A percentile compares a stretch with the other conserved stretches of the same genome.
phyloP scores from a whole-genome alignment of 2,797 vertebrate genomes.

The Bradypodion ventrale region DNA sequence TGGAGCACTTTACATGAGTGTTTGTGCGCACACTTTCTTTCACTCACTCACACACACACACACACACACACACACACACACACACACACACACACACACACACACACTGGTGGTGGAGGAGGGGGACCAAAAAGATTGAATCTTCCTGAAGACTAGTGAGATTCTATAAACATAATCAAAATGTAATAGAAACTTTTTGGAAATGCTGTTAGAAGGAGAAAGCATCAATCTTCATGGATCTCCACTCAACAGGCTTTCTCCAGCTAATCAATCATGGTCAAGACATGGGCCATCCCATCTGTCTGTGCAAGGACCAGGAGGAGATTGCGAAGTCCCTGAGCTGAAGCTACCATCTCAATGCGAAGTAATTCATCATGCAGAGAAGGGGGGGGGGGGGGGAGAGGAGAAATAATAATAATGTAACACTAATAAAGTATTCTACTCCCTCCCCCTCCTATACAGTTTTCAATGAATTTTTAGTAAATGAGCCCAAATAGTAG shows the following conservation, averaged over 20 bases:
- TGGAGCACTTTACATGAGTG: conserved; percentile 44
- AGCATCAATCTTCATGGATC: conserved; percentile 88
- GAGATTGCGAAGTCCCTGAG: conserved; percentile 78
- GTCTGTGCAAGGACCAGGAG: conserved; percentile 79
- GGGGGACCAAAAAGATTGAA: conserved; percentile 74
- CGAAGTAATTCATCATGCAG: conserved; percentile 82
- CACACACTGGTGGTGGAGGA: conserved; percentile 32
- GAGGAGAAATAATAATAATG: conserved; percentile 74
- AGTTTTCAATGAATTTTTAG: conserved; percentile 77
- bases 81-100: no score
- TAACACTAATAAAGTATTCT: conserved; percentile 80
- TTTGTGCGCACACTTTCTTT: conserved; percentile 17
- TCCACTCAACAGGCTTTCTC: conserved; percentile 85
- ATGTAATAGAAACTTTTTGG: conserved; percentile 88
- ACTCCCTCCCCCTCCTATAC: conserved; percentile 55
- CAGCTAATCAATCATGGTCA: conserved; percentile 87
- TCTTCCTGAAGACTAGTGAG: conserved; percentile 79
- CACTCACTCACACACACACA: conserved; percentile 34
- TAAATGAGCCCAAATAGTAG: conserved; percentile 71
- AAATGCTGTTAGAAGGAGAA: conserved; percentile 86
- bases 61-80: no score
- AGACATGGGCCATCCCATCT: conserved; percentile 82
- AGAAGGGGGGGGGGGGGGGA: conserved; percentile 53
- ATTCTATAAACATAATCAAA: conserved; percentile 87
- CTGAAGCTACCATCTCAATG: conserved; percentile 79